phyloP scores from a whole-genome alignment of 2,797 vertebrate genomes.

The Poecilia wingei region DNA sequence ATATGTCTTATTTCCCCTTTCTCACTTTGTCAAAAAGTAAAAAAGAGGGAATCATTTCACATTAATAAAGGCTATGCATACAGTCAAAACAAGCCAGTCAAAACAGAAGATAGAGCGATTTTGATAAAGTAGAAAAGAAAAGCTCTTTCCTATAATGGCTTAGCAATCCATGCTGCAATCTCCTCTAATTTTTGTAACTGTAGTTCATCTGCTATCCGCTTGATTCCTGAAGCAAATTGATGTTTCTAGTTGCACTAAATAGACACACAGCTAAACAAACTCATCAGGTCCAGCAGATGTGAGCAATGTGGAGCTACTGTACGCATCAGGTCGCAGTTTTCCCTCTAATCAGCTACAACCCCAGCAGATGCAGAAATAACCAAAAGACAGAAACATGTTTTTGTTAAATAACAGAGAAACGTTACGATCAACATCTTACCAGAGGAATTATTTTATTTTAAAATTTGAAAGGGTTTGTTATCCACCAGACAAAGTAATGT shows the following conservation, averaged over 20 bases:
- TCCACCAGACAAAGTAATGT: not conserved
- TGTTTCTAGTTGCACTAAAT: not conserved
- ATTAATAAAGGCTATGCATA: not conserved
- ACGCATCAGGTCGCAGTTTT: not conserved
- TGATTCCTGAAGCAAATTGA: not conserved
- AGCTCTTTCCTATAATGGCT: not conserved
- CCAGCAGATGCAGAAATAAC: not conserved
- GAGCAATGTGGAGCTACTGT: not conserved
- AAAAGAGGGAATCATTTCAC: not conserved
- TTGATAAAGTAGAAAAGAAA: not conserved
- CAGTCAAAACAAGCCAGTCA: not conserved
- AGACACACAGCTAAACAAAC: not conserved
- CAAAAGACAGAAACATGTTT: not conserved
- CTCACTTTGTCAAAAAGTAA: not conserved
- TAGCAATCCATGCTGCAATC: not conserved
- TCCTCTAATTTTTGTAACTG: not conserved
- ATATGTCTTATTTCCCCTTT: conserved; percentile 12
- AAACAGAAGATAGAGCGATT: not conserved
- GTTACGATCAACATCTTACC: not conserved
- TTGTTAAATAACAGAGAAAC: not conserved
- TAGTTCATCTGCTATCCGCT: not conserved
- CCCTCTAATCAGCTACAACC: not conserved
- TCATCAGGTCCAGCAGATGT: not conserved
- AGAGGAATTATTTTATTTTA: not conserved
- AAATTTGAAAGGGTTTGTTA: not conserved